Conservation (phyloP, 2,888 invertebrate species). For the Eupithecia vulgata region DNA sequence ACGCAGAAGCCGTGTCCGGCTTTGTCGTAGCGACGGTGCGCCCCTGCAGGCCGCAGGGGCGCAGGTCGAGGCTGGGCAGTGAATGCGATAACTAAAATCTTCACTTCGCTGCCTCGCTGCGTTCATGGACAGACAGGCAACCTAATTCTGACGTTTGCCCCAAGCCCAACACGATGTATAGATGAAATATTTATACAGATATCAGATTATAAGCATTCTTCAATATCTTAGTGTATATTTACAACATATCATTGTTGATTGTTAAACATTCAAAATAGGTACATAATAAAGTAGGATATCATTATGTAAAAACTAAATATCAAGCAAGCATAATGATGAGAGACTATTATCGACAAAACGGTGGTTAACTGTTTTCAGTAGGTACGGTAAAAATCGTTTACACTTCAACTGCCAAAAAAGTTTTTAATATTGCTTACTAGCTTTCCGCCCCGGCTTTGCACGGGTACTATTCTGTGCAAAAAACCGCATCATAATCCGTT, state of each 20-base stretch:
- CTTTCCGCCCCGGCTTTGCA: no score
- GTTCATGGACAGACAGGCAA: no score
- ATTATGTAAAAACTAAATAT: neutral
- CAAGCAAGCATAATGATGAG: neutral
- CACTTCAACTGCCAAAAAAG: neutral
- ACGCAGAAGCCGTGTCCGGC: no score
- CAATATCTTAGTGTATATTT: neutral
- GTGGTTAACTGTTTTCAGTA: neutral
- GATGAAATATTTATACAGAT: neutral
- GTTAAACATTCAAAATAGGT: neutral
- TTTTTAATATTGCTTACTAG: neutral
- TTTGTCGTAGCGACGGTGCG: no score
- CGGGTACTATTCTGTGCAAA: no score
- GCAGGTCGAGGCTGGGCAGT: no score
- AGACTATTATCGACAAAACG: neutral
- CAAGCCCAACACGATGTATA: neutral
- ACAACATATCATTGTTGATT: conserved; percentile 5
- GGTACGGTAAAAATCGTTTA: neutral
- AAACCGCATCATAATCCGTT: no score
- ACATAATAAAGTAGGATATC: neutral
- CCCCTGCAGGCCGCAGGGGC: no score
- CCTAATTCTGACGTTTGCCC: neutral
- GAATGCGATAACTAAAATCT: no score
- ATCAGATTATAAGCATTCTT: neutral
- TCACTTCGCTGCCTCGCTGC: no score